Evolutionary conservation across 2,113 vertebrate species (phyloP), one percentile per base, ranked within the genome.

Genomic region (Platichthys stellatus): DNA sequence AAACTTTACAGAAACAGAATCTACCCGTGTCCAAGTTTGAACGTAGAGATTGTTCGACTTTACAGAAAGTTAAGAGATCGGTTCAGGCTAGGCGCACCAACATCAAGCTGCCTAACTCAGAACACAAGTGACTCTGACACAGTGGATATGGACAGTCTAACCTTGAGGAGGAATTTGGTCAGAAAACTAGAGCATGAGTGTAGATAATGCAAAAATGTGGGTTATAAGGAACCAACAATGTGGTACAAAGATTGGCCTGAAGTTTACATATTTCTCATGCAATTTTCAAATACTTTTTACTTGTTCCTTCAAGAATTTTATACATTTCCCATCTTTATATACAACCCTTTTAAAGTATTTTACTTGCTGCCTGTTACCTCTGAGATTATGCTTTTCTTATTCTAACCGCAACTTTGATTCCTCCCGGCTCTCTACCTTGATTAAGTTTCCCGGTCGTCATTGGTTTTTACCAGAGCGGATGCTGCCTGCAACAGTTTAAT

Each of bases 191-290:
- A 78, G 62, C 81, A 81, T 53, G 23, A 45, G 75, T 49, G 62
- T 17, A 59, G 82, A 70, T 85, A 23, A 24, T 15, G 80, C 31
- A 31, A 31, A 45, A 87, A 85, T 85, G 82, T 82, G 70, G 74
- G 72, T 67, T 83, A 74, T 57, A 69, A 43, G n/a, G 66, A 75
- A 47, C 49, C 66, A 63, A n/a, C 0, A 51, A 51, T 18, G 81
- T 0, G 72, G 56, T 60, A 76, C 68, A 72, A 24, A 49, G 21
- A 45, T 61, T n/a, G 3, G 24, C 60, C 54, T 61, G 24, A 58
- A 86, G 71, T 69, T 72, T 45, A 56, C 18, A 6, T 21, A 49
- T 63, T 28, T 51, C 4, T 4, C 31, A 9, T 26, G 13, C n/a
- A 54, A 31, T 6, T 31, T 31, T 31, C 5, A 31, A 51, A 45